phyloP scores from a whole-genome alignment of 1,140 invertebrate species.

The Rhagoletis pomonella region DNA sequence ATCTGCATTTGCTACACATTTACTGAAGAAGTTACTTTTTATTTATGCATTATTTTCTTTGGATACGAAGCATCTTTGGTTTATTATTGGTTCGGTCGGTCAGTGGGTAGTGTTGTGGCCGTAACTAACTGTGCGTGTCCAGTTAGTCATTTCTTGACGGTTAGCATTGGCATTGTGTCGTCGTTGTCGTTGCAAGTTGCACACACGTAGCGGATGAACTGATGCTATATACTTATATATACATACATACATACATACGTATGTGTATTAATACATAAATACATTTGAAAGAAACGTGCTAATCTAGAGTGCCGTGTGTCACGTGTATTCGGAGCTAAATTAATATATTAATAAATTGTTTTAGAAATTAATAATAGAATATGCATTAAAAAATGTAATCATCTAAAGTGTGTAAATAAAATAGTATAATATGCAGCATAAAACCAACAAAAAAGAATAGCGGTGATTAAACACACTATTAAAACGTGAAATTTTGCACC shows the following conservation, averaged over 20 bases:
- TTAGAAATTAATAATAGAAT: too few relatives aligned
- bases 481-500: too few relatives aligned
- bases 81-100: slow-evolving; percentile 35
- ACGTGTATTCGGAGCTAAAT: neutral
- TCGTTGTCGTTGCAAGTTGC: slow-evolving; percentile 22
- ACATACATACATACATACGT: neutral
- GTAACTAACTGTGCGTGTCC: slow-evolving; percentile 35
- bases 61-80: neutral
- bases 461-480: neutral
- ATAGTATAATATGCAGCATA: neutral
- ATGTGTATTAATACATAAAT: neutral
- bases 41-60: slow-evolving; percentile 12
- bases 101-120: slow-evolving; percentile 30
- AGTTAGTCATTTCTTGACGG: slow-evolving; percentile 35
- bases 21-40: neutral
- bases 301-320: neutral
- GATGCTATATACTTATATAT: neutral
- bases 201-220: neutral
- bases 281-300: neutral
- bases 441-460: neutral
- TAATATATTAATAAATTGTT: neutral
- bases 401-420: neutral
- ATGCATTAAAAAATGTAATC: neutral
- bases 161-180: slow-evolving; percentile 46
- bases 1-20: slow-evolving; percentile 39